Evolutionary conservation across 2,888 invertebrate species (phyloP), one percentile per base, ranked within the genome.

Genomic region (Rugalucina vietnamica): DNA sequence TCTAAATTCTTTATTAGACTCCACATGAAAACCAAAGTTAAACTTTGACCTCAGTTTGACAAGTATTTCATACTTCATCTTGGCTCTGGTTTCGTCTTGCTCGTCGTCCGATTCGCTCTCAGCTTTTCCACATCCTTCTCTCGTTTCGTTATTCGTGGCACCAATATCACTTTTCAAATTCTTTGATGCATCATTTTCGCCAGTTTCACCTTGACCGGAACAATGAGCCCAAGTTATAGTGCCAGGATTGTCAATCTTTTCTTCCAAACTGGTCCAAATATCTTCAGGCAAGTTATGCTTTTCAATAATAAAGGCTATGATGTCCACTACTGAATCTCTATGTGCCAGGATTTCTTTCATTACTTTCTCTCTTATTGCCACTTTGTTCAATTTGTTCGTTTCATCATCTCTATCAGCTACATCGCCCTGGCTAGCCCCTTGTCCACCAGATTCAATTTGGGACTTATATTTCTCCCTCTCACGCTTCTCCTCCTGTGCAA

Each of bases 241-340:
- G n/a, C 32, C 27, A 57, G 70, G n/a, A 70, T 74, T 54, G 36
- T 49, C 21, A 3, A 79, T 60, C 29, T 76, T 69, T 5, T 76
- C 43, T 32, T 82, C 39, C 18, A 79, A 71, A 21, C 37, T 69
- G 0, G 65, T 72, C 79, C 81, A 73, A 24, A 79, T 70, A 29
- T 85, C 82, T 10, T 36, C 12, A 8, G 82, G 79, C 1, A 82
- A 65, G 4, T 73, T 54, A 34, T 85, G 60, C 72, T 85, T 79
- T 18, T 69, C 24, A 14, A 85, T 76, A 8, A 85, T 27, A 8
- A 43, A n/a, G 18, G 65, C 27, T 37, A 85, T 76, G 34, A 82
- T 29, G 14, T 49, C 69, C n/a, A 73, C 39, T 1, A 82, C 75
- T 12, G 71, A 72, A 12, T n/a, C 14, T 27, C 43, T 27, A 12